Percentiles rank a stretch among this genome's conserved stretches.
These are phyloP conservation scores for Hartigia nigra DNA, from an alignment of 2,888 invertebrate species.

Conservation along the genomic window DNA sequence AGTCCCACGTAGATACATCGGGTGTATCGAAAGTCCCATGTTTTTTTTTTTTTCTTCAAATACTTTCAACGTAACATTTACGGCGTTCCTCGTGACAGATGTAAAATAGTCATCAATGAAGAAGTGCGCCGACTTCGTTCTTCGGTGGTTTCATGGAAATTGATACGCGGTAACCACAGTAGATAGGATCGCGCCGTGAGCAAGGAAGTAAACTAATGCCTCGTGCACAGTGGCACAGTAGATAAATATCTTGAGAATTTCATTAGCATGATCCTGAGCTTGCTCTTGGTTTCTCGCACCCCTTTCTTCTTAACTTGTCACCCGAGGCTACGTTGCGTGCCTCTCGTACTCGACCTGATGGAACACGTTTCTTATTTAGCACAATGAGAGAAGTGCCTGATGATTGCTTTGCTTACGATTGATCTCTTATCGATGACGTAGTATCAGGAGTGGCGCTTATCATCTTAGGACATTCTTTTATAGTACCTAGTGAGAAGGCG, in stretches of 20 bases:
- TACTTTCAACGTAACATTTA: no score
- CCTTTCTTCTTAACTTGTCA: conserved; percentile 14
- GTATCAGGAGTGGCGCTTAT: no score
- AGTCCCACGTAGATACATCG: no score
- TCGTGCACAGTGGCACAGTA: conserved; percentile 38
- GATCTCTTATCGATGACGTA: no score
- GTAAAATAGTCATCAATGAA: no score
- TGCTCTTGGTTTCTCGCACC: background rate
- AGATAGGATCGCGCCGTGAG: conserved; percentile 46
- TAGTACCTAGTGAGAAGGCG: no score
- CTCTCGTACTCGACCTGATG: background rate
- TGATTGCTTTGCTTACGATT: background rate
- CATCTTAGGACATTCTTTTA: no score
- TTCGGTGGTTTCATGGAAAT: conserved; percentile 35
- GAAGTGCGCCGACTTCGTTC: no score
- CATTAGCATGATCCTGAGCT: conserved; percentile 47
- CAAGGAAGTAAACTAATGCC: conserved; percentile 40
- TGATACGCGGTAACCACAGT: conserved; percentile 34
- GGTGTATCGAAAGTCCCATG: no score
- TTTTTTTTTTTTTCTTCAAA: no score
- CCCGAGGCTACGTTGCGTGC: conserved; percentile 20
- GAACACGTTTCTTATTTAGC: conserved; percentile 7
- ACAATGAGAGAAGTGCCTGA: conserved; percentile 4
- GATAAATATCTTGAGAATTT: conserved; percentile 53
- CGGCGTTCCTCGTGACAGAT: no score